Base-by-base conservation (phyloP, 1,140 invertebrate genomes). In the Solenopsis invicta region DNA sequence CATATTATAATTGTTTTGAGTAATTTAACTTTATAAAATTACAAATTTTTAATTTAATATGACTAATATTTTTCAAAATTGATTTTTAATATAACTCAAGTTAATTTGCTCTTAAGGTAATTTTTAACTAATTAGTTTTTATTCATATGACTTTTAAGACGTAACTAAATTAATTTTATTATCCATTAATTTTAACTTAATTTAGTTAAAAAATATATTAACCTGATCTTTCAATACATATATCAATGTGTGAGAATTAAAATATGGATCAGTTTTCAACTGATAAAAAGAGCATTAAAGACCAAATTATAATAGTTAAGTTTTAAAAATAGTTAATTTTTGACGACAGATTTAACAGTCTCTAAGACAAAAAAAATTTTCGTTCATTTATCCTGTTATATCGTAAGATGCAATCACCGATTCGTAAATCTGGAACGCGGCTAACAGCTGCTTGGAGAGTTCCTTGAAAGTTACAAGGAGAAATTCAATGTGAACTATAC, bases 401-500 rank as follows among this genome's bases (percentile, higher is more conserved):
- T 54, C 4, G 6, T 21, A 72, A 29, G 21, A 54, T 4, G 18
- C 4, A 72, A 13, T 45, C 4, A 41, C 3, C 4, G 4, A 61
- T 0, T 34, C 21, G n/a, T 37, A 74, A 50, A 37, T 74, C 37
- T 12, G n/a, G 18, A 34, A 48, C n/a, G 18, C 10, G 37, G 13
- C 54, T 48, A 13, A 61, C 18, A 16, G 9, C 9, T 66, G 18
- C 9, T 37, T 64, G 0, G 18, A 66, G 37, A 41, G 54, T 66
- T 37, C 34, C 29, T 59, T 48, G 54, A 84, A 84, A 84, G 80
- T 37, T 84, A 4, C 54, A 62, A 48, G 9, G 69, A 61, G 80
- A 84, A 84, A 84, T n/a, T 74, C 24, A 24, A 41, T 3, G 18
- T 18, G 18, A 61, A 69, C 9, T 2, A 13, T 12, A 48, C 34